Evolutionary conservation across 2,113 vertebrate species (phyloP).

Genomic region (Poeciliopsis turrubarensis): DNA sequence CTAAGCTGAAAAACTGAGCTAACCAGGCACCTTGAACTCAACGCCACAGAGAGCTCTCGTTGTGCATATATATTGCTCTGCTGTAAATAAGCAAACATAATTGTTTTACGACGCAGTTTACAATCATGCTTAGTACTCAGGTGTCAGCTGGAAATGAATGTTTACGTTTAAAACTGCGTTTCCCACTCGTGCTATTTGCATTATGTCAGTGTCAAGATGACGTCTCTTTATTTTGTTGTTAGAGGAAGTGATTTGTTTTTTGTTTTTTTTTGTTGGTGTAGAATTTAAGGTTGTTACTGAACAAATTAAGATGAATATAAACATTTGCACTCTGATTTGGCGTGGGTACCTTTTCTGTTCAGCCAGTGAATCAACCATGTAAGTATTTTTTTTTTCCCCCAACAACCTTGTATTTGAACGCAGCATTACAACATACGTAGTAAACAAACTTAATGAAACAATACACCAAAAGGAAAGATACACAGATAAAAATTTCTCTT

Average conservation of each 20-base stretch:
- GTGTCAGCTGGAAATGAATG: conserved; percentile 65
- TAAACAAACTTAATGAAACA: conserved; percentile 35
- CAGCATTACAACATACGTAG: conserved; percentile 17
- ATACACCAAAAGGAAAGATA: conserved; percentile 45
- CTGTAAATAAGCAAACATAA: conserved; percentile 42
- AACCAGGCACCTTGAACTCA: conserved; percentile 53
- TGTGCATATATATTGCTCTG: conserved; percentile 34
- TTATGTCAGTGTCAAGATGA: conserved; percentile 22
- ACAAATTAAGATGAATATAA: conserved; percentile 58
- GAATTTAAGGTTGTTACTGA: conserved; percentile 35
- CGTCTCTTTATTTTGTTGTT: conserved; percentile 35
- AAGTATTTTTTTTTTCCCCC: not conserved
- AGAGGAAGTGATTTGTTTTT: conserved; percentile 3
- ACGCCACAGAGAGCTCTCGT: conserved; percentile 30
- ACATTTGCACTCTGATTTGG: conserved; percentile 50
- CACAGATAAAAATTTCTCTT: conserved; percentile 41
- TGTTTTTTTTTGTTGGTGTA: conserved; percentile 11
- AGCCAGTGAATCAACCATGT: not conserved
- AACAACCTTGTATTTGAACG: conserved; percentile 39
- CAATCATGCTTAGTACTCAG: conserved; percentile 62
- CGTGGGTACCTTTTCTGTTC: conserved; percentile 14
- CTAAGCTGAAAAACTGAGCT: conserved; percentile 22
- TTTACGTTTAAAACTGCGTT: conserved; percentile 64
- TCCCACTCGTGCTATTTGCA: conserved; percentile 35
- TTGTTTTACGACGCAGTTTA: conserved; percentile 42